These are phyloP conservation scores for Momotus momota DNA, from an alignment of 2,797 vertebrate genomes.

Conservation along the genomic window DNA sequence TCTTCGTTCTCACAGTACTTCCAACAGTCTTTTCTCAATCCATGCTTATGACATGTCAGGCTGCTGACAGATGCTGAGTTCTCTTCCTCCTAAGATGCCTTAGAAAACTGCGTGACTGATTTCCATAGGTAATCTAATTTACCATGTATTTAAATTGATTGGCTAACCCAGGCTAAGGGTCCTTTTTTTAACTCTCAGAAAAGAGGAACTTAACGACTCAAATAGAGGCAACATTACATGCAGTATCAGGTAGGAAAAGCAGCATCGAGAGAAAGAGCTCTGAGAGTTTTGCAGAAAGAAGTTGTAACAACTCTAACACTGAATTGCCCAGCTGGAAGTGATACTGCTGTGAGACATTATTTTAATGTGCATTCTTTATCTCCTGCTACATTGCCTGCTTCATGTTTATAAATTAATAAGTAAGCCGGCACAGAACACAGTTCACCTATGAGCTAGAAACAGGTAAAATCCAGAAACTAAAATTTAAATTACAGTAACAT, in stretches of 20 bases:
- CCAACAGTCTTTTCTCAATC: neutral
- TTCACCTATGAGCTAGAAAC: neutral
- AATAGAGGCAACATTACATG: neutral
- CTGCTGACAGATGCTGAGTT: neutral
- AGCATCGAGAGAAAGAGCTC: neutral
- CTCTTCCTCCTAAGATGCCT: neutral
- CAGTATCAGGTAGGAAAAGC: neutral
- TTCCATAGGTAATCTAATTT: neutral
- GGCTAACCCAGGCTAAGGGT: neutral
- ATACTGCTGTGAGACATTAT: neutral
- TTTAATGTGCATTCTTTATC: neutral
- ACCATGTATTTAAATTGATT: neutral
- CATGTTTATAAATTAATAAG: slow-evolving; percentile 19
- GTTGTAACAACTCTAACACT: neutral
- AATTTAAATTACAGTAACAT: neutral
- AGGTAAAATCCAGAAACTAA: slow-evolving; percentile 6
- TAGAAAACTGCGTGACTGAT: neutral
- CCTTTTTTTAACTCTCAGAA: neutral
- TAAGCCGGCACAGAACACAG: neutral
- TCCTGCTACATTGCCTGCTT: neutral
- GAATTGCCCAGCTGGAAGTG: slow-evolving; percentile 4
- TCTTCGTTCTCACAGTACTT: neutral
- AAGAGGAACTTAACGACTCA: neutral
- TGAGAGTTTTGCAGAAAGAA: neutral
- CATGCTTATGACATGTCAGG: neutral